Evolutionary conservation across 1,140 invertebrate genomes (phyloP).

Genomic region (Dreissena rostriformis): DNA sequence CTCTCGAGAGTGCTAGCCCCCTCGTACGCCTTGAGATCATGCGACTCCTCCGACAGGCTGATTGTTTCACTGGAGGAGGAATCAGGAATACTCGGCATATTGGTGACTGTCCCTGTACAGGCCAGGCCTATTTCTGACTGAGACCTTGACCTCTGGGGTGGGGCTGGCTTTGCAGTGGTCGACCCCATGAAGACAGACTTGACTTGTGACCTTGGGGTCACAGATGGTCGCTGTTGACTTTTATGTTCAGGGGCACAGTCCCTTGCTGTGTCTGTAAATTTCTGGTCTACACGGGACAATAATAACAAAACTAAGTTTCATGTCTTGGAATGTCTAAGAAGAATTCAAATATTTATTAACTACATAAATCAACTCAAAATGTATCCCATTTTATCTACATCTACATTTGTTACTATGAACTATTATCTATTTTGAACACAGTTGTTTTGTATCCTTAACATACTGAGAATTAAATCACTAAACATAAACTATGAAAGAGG

Average conservation of each 20-base stretch:
- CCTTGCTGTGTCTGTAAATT: conserved; percentile 45
- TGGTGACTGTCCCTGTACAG: neutral
- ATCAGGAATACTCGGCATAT: conserved; percentile 19
- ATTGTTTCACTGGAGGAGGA: conserved; percentile 48
- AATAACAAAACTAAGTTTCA: too few species aligned
- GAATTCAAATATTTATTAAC: too few species aligned
- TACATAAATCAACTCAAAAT: too few species aligned
- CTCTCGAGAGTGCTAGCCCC: conserved; percentile 47
- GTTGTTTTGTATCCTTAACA: too few species aligned
- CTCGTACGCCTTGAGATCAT: conserved; percentile 46
- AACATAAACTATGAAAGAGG: too few species aligned
- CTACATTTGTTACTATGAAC: too few species aligned
- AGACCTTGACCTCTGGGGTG: neutral
- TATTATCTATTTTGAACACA: too few species aligned
- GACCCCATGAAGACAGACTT: conserved; percentile 15
- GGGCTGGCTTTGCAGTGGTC: neutral
- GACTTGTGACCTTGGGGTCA: conserved; percentile 3
- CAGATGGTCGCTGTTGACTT: neutral
- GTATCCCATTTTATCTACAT: too few species aligned
- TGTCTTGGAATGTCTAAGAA: too few species aligned
- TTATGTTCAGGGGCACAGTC: conserved; percentile 31
- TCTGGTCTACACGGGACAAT: conserved; percentile 21
- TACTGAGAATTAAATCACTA: too few species aligned
- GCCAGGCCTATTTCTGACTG: neutral
- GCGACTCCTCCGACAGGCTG: conserved; percentile 29